Evolutionary conservation across 1,140 invertebrate genomes (phyloP), one percentile per base, ranked within the genome.

Genomic region (Rhyacophila brunnea): DNA sequence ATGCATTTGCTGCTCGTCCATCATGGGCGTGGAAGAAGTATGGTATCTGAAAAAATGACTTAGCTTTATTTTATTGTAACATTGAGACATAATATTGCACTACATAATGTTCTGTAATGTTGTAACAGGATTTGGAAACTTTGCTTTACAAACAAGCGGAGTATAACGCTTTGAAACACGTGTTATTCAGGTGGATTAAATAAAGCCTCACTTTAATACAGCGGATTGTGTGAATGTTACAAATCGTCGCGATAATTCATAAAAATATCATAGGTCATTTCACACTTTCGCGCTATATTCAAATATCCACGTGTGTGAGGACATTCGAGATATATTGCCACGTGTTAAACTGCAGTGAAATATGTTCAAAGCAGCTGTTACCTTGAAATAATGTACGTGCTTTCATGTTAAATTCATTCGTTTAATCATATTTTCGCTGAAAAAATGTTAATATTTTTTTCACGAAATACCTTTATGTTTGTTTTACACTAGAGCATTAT

Each of bases 191-290:
- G 51, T 20, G 45, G 35, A 47, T 56, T 54, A 38, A 56, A 48
- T 56, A 28, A 23, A 56, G 28, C 28, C 19, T 14, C 32, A 18
- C 53, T 20, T n/a, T 47, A 44, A 48, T 47, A 56, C 38, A 47
- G 44, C 32, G 43, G 13, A 47, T 19, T 42, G 36, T 23, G 34
- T 49, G 19, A 50, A n/a, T 1, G 55, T 57, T 18, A 57, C 55
- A 50, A 57, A 57, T 49, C 15, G 47, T 44, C n/a, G 55, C 28
- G 18, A 57, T 57, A 57, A 57, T 57, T 57, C 55, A 57, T 46
- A 50, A 57, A 56, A 57, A 57, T 57, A 57, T 36, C 7, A 28
- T 28, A 32, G 55, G 55, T 57, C 55, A 56, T 56, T 47, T 46
- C 42, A 38, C 48, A 15, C 9, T 40, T 15, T 40, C 43, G 46